Evolutionary conservation across 2,113 vertebrate species (phyloP).

Genomic region (Marmota flaviventris): DNA sequence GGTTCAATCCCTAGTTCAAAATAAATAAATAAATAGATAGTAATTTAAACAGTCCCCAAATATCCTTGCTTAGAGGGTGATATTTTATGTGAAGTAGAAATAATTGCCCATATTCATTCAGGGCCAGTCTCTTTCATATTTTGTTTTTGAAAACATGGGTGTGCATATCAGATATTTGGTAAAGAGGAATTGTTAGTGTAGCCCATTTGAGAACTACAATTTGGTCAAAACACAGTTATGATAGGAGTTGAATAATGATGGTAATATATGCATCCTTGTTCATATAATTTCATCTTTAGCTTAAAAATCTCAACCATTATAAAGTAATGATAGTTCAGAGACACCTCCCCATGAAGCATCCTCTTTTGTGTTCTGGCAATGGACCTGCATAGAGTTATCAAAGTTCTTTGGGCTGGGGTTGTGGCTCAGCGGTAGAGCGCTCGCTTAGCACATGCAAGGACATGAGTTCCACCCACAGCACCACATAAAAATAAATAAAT

Average conservation of each 20-base stretch:
- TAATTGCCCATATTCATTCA: background rate
- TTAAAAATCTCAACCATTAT: background rate
- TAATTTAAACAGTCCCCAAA: background rate
- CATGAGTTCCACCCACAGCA: too few species aligned
- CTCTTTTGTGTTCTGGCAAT: background rate
- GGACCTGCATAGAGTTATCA: background rate
- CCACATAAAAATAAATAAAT: too few species aligned
- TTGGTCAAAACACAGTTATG: background rate
- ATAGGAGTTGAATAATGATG: background rate
- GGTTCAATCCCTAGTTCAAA: too few species aligned
- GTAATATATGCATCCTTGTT: background rate
- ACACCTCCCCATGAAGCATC: too few species aligned
- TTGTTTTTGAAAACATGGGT: background rate
- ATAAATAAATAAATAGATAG: background rate
- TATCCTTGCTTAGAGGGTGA: background rate
- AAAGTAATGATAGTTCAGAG: background rate
- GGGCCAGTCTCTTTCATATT: background rate
- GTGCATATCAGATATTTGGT: conserved; percentile 1
- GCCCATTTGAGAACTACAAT: background rate
- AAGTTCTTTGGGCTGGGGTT: background rate
- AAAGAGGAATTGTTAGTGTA: background rate
- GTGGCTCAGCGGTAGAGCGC: too few species aligned
- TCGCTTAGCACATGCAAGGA: too few species aligned
- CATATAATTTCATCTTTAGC: background rate
- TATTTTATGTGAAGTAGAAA: conserved; percentile 23